Conservation (phyloP, 2,113 vertebrate genomes). For the Myrmecophaga tridactyla region DNA sequence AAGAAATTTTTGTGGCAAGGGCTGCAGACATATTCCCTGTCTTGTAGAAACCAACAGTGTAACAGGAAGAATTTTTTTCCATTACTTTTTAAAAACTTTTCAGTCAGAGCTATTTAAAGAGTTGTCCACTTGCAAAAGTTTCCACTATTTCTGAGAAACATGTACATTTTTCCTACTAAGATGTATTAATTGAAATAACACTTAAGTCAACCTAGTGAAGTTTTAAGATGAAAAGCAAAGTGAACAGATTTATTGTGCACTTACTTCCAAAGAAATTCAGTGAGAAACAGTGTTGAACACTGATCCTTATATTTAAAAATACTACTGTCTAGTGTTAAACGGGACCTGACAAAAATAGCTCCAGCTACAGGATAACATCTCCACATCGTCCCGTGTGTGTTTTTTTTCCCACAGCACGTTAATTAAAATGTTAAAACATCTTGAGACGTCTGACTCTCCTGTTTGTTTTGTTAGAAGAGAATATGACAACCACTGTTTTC, state of each 20-base stretch:
- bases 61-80: neutral
- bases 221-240: constrained; percentile 35
- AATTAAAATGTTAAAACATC: constrained; percentile 26
- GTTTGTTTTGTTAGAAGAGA: constrained; percentile 44
- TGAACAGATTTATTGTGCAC: neutral
- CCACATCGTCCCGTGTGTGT: neutral
- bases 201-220: neutral
- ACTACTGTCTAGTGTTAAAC: neutral
- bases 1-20: neutral
- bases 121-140: neutral
- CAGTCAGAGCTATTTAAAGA: neutral
- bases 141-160: neutral
- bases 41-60: neutral
- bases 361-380: neutral
- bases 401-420: neutral
- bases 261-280: constrained; percentile 29
- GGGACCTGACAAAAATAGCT: neutral
- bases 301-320: constrained; percentile 34
- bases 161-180: neutral
- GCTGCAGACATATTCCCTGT: neutral
- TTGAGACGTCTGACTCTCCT: neutral
- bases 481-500: constrained; percentile 36
- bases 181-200: constrained; percentile 1
- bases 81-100: too few species aligned
- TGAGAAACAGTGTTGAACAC: neutral